phyloP scores from a whole-genome alignment of 1,140 invertebrate genomes.

The Oncopodura yosiiana region DNA sequence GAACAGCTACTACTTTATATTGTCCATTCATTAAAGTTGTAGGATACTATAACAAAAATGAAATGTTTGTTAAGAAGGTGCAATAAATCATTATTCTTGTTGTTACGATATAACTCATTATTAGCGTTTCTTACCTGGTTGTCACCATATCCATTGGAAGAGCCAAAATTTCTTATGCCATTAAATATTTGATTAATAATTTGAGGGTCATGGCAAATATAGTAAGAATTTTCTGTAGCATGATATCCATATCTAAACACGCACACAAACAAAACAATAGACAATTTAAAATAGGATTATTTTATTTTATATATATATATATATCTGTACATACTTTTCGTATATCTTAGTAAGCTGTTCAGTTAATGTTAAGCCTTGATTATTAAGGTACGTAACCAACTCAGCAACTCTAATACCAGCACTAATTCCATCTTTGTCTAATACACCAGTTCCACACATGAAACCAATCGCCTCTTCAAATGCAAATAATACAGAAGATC shows the following conservation, averaged over 20 bases:
- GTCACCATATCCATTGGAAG: too few species aligned
- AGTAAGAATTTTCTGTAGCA: constrained; percentile 77
- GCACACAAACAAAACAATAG: neutral
- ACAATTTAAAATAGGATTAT: neutral
- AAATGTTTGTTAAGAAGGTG: constrained; percentile 15
- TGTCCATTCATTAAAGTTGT: constrained; percentile 54
- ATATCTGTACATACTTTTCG: constrained; percentile 49
- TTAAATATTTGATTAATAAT: constrained; percentile 70
- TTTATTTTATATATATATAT: constrained; percentile 22
- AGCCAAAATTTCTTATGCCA: constrained; percentile 63
- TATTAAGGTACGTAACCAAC: constrained; percentile 62
- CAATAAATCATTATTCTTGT: constrained; percentile 16
- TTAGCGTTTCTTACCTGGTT: too few species aligned
- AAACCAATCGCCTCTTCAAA: constrained; percentile 94
- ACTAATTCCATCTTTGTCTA: constrained; percentile 93
- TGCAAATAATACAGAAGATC: constrained; percentile 76
- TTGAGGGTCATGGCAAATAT: constrained; percentile 65
- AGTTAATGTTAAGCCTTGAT: constrained; percentile 53
- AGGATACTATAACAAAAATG: constrained; percentile 57
- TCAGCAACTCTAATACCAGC: constrained; percentile 71
- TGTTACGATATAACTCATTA: constrained; percentile 46
- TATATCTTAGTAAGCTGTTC: constrained; percentile 76
- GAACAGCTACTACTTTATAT: constrained; percentile 56
- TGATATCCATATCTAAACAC: constrained; percentile 65
- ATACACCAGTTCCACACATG: constrained; percentile 75